Percentiles rank a stretch among this genome's conserved stretches.
These are phyloP conservation scores for Maccullochella peelii DNA, from an alignment of 2,113 vertebrate genomes.

Conservation along the genomic window DNA sequence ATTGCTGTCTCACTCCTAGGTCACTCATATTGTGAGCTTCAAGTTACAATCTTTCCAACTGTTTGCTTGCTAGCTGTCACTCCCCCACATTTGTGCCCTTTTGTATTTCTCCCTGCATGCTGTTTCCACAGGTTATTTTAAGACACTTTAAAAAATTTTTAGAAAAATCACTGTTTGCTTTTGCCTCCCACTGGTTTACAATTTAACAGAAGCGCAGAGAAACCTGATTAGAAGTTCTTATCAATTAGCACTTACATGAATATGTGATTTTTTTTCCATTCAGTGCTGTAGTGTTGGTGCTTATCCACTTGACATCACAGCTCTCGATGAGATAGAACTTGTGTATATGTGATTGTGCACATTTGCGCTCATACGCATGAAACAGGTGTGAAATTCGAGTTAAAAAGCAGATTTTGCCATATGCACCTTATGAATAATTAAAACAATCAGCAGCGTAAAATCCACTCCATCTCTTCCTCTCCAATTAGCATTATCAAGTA, in stretches of 20 bases:
- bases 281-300: too few species aligned
- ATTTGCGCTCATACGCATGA: not conserved
- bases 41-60: not conserved
- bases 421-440: slow-evolving; percentile 52
- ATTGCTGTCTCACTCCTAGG: not conserved
- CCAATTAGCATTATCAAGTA: slow-evolving; percentile 74
- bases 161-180: not conserved
- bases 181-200: slow-evolving; percentile 7
- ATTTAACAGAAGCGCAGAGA: not conserved
- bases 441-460: slow-evolving; percentile 34
- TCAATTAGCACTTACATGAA: slow-evolving; percentile 17
- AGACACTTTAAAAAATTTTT: not conserved
- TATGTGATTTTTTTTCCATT: not conserved
- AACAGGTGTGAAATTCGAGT: not conserved
- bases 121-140: slow-evolving; percentile 21
- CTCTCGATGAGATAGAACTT: not conserved
- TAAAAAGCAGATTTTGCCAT: not conserved
- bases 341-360: not conserved
- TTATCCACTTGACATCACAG: slow-evolving; percentile 2
- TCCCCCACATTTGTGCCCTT: not conserved
- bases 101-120: not conserved
- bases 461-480: slow-evolving; percentile 5
- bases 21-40: not conserved
- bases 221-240: not conserved
- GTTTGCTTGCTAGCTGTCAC: not conserved